Percentiles rank a stretch among this genome's conserved stretches.
Conservation (phyloP, 2,113 vertebrate species). For the Sialia sialis region DNA sequence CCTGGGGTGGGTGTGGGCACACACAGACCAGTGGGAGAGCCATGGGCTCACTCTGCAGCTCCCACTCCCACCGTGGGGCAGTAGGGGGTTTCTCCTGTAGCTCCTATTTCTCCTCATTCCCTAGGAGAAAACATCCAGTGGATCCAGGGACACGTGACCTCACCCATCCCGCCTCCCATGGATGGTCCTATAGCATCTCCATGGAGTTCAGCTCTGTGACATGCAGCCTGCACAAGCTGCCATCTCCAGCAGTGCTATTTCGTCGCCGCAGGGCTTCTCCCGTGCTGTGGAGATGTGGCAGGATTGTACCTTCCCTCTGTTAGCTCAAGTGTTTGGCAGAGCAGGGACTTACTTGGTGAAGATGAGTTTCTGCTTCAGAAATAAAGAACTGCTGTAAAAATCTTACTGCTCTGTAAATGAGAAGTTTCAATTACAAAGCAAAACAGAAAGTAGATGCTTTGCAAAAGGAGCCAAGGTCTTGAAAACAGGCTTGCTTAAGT, state of each 20-base stretch:
- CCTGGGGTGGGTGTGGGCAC: background rate
- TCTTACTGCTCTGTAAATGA: background rate
- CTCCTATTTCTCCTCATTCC: slow-evolving; percentile 45
- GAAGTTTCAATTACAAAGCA: background rate
- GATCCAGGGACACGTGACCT: slow-evolving; percentile 35
- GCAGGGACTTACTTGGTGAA: background rate
- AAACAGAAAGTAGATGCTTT: background rate
- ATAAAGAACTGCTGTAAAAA: background rate
- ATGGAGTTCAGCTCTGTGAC: slow-evolving; percentile 25
- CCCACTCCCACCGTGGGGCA: fast-evolving
- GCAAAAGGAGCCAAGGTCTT: background rate
- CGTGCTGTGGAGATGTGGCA: background rate
- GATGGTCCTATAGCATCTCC: slow-evolving; percentile 13
- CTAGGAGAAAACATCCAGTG: slow-evolving; percentile 24
- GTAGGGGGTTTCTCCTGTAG: background rate
- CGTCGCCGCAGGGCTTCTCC: background rate
- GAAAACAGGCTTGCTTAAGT: background rate
- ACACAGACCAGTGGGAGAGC: background rate
- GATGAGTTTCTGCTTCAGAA: background rate
- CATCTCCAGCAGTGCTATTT: background rate
- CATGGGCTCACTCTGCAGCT: background rate
- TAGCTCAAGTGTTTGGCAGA: background rate
- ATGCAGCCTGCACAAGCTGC: background rate
- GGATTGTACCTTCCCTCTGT: background rate
- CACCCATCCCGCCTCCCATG: background rate